Evolutionary conservation across 2,113 vertebrate genomes (phyloP), one percentile per base, ranked within the genome.

Genomic region (Nyctereutes procyonoides): DNA sequence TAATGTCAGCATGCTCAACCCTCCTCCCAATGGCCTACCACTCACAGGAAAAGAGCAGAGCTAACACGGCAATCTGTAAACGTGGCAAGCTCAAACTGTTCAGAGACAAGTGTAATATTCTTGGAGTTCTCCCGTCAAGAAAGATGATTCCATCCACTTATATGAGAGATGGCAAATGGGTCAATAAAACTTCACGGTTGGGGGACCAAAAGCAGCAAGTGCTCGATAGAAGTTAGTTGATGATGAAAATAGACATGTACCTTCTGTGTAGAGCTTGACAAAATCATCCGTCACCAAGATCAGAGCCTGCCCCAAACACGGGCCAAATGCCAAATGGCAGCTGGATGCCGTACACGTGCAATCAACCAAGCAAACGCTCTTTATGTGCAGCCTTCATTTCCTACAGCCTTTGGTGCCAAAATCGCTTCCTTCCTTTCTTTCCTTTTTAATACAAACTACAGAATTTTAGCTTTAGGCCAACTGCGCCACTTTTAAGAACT

Each of bases 341-440:
- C 19, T 73, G 60, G 55, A 3, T 6, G 22, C 22, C 19, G 1
- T 3, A 22, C 48, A 1, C 2, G 0, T 17, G 53, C 7, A 0
- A 22, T 14, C 7, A 0, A 8, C 32, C 87, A 28, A 20, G 15
- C 3, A 2, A 26, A 69, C 8, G 2, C n/a, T 24, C 51, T 74
- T 10, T 3, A 1, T 0, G 3, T 1, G 9, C 48, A 22, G 17
- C 35, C 67, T 30, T 53, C 20, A 0, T 5, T 28, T 51, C 74
- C 76, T 8, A 0, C 8, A 14, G 74, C 14, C 35, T 1, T 51
- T 32, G 6, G 10, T 1, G n/a, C 28, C 28, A n/a, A 53, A 35
- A 9, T 1, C 4, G 4, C 63, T n/a, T 89, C 17, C 84, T 90
- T 53, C 22, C 5, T 35, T 17, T 16, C 82, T 63, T 9, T 60